phyloP scores from a whole-genome alignment of 2,797 vertebrate species.

The Rhinogobio ventralis region DNA sequence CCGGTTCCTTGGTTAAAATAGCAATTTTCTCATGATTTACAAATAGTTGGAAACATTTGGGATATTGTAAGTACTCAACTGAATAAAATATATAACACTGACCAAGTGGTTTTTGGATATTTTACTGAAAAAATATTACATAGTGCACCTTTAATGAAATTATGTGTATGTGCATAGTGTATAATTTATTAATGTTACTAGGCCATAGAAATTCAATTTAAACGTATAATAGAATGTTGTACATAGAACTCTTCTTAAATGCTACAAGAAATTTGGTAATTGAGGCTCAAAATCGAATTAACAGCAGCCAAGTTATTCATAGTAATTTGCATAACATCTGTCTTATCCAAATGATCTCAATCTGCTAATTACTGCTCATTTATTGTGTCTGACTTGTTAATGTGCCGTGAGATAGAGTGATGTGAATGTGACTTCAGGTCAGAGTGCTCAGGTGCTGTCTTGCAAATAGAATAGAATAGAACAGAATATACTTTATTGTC shows the following conservation, averaged over 20 bases:
- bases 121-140: too few relatives aligned
- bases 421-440: slow-evolving; percentile 11
- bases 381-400: slow-evolving; percentile 37
- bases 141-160: too few relatives aligned
- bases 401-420: slow-evolving; percentile 20
- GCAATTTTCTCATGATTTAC: too few relatives aligned
- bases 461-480: too few relatives aligned
- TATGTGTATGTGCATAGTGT: not conserved
- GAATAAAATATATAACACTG: too few relatives aligned
- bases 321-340: slow-evolving; percentile 59
- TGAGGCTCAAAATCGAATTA: slow-evolving; percentile 41
- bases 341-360: slow-evolving; percentile 42
- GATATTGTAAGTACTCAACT: too few relatives aligned
- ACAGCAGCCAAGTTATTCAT: slow-evolving; percentile 42
- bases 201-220: not conserved
- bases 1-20: too few relatives aligned
- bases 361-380: slow-evolving; percentile 52
- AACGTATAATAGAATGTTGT: not conserved
- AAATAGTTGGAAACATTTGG: too few relatives aligned
- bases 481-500: too few relatives aligned
- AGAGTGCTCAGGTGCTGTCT: not conserved
- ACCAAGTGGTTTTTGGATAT: too few relatives aligned
- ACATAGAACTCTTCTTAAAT: not conserved
- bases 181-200: not conserved
- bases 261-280: slow-evolving; percentile 32